Evolutionary conservation across 2,888 invertebrate genomes (phyloP).

Genomic region (Strigamia crassipes): DNA sequence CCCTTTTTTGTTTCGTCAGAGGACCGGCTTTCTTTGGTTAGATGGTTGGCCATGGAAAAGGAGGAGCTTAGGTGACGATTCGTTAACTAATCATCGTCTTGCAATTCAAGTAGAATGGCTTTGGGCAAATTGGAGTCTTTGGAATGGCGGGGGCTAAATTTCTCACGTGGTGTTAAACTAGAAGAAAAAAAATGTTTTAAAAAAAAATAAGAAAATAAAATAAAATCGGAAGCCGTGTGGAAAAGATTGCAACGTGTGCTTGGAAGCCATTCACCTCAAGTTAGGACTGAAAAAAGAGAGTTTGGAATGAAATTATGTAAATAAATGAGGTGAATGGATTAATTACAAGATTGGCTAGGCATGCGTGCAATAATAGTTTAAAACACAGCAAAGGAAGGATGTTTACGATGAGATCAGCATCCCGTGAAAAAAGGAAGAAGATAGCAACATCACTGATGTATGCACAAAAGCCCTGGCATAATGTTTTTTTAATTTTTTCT

Average conservation of each 20-base stretch:
- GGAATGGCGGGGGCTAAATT: neutral
- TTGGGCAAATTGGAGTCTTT: neutral
- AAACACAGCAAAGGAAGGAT: neutral
- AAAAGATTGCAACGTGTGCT: neutral
- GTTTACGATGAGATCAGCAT: neutral
- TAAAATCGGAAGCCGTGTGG: neutral
- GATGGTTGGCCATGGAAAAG: neutral
- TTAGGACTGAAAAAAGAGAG: neutral
- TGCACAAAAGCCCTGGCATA: neutral
- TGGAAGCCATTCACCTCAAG: neutral
- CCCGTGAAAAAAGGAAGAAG: conserved; percentile 20
- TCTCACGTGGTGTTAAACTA: neutral
- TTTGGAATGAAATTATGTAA: conserved; percentile 12
- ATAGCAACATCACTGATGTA: neutral
- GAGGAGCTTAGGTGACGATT: conserved; percentile 5
- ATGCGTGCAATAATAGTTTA: neutral
- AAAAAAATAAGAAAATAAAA: neutral
- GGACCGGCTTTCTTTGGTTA: neutral
- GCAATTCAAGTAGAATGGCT: neutral
- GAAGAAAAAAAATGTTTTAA: neutral
- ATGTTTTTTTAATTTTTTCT: neutral
- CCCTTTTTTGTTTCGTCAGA: neutral
- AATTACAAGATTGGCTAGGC: conserved; percentile 37
- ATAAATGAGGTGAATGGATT: conserved; percentile 36
- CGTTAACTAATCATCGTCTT: conserved; percentile 13